Conservation (phyloP, 2,113 vertebrate genomes). For the Halcyon malimbica region DNA sequence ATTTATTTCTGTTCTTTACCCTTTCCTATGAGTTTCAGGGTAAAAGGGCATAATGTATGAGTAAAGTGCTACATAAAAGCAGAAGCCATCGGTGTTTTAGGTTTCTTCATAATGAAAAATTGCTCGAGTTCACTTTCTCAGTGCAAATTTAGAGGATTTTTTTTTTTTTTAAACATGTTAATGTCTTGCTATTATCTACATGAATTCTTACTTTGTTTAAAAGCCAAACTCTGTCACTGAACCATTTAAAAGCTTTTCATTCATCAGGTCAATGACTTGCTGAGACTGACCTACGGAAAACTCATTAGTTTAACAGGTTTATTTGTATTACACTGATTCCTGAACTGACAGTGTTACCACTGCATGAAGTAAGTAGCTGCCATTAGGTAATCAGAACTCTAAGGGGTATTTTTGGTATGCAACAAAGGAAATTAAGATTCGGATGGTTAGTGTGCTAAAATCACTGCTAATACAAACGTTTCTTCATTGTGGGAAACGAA, state of each 20-base stretch:
- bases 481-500: not conserved
- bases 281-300: not conserved
- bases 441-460: not conserved
- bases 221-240: not conserved
- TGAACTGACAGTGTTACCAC: not conserved
- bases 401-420: not conserved
- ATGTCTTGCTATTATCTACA: not conserved
- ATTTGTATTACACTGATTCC: slow-evolving; percentile 34
- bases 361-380: not conserved
- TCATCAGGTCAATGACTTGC: not conserved
- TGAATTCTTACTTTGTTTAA: not conserved
- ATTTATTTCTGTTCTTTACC: not conserved
- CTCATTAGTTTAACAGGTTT: slow-evolving; percentile 27
- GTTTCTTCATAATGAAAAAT: not conserved
- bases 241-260: not conserved
- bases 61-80: not conserved
- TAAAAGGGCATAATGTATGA: not conserved
- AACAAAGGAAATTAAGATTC: slow-evolving; percentile 48
- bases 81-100: not conserved
- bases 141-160: not conserved
- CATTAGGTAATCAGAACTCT: slow-evolving; percentile 1
- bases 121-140: not conserved
- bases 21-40: not conserved
- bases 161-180: not conserved
- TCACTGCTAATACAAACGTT: not conserved